Conservation (phyloP, 2,113 vertebrate genomes). For the Rhineura floridana region DNA sequence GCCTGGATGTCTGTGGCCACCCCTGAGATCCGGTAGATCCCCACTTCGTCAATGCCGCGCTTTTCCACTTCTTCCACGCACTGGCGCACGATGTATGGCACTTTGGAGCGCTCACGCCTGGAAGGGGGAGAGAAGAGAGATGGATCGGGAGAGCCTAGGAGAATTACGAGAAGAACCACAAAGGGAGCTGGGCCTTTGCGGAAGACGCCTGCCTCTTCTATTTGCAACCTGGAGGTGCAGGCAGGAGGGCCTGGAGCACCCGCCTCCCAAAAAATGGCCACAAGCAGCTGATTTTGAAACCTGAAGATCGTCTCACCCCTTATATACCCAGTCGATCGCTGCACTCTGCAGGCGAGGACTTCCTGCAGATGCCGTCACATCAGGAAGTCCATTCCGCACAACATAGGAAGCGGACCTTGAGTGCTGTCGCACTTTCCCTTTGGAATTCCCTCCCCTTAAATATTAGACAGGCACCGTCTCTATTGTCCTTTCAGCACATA, state of each 20-base stretch:
- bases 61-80: conserved; percentile 99
- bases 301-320: too few species aligned
- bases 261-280: background rate
- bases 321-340: too few species aligned
- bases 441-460: too few species aligned
- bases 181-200: accelerated
- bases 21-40: conserved; percentile 98
- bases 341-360: too few species aligned
- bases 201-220: accelerated
- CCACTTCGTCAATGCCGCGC: conserved; percentile 96
- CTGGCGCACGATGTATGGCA: conserved; percentile 98
- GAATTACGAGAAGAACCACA: background rate
- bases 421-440: too few species aligned
- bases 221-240: background rate
- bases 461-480: too few species aligned
- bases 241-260: background rate
- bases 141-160: background rate
- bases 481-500: too few species aligned
- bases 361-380: too few species aligned
- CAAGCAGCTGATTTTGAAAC: background rate
- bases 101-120: conserved; percentile 98
- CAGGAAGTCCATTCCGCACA: too few species aligned
- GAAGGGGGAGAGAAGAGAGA: too few species aligned
- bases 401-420: too few species aligned
- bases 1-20: conserved; percentile 98